Percentiles rank a stretch among this genome's conserved stretches.
Evolutionary conservation across 2,797 vertebrate genomes (phyloP).

Genomic region (Muscicapa comitata): DNA sequence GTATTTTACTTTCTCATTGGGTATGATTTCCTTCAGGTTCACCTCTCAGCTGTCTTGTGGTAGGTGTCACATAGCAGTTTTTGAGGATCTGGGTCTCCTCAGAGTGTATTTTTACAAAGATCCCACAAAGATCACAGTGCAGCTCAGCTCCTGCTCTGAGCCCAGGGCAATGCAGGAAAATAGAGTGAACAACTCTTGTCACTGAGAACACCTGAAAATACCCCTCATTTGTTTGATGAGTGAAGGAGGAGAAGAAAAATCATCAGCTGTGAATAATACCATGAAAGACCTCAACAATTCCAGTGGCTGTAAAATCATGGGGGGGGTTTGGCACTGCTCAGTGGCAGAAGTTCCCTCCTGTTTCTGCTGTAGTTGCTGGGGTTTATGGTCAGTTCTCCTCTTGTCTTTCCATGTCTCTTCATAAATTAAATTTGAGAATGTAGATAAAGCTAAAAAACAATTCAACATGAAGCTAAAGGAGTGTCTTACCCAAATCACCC

Average conservation of each 20-base stretch:
- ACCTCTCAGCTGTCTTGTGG: neutral
- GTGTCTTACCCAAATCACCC: neutral
- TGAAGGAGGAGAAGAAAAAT: neutral
- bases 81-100: neutral
- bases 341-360: neutral
- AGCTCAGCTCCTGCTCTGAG: neutral
- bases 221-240: neutral
- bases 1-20: neutral
- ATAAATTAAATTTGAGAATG: neutral
- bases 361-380: rapidly evolving
- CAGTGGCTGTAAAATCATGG: neutral
- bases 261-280: neutral
- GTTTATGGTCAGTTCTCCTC: neutral
- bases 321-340: neutral
- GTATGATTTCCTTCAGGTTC: neutral
- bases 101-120: neutral
- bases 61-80: neutral
- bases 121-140: rapidly evolving
- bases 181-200: neutral
- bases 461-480: neutral
- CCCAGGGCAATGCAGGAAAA: neutral
- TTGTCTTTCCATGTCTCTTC: neutral
- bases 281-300: neutral
- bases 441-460: neutral
- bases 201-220: neutral